These are phyloP conservation scores for Uloborus plumipes DNA, from an alignment of 2,888 invertebrate genomes.

Conservation along the genomic window DNA sequence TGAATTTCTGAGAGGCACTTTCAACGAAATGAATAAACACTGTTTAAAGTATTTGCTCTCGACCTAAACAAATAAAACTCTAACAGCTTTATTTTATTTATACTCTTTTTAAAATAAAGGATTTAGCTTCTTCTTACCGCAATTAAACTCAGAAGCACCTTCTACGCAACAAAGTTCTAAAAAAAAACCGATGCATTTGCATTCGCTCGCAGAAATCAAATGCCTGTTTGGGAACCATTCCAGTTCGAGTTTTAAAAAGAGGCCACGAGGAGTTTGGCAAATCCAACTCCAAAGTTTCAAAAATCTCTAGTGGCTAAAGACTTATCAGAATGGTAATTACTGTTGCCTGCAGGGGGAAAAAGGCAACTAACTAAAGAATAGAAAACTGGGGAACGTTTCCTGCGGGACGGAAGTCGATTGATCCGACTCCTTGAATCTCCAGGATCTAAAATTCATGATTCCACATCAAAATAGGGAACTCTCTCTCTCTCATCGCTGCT, in stretches of 20 bases:
- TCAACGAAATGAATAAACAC: too few species aligned
- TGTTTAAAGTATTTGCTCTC: too few species aligned
- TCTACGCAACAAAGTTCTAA: background rate
- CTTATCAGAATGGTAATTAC: constrained; percentile 62
- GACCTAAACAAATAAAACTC: too few species aligned
- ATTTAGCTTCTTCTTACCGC: too few species aligned
- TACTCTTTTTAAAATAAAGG: too few species aligned
- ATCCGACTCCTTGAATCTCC: constrained; percentile 31
- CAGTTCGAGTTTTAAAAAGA: constrained; percentile 42
- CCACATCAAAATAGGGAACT: constrained; percentile 48
- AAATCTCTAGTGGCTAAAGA: constrained; percentile 45
- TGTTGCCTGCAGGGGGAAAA: constrained; percentile 25
- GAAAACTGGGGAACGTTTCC: constrained; percentile 29
- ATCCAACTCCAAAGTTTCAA: constrained; percentile 24
- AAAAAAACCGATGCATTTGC: background rate
- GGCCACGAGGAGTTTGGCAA: constrained; percentile 17
- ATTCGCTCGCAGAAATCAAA: constrained; percentile 31
- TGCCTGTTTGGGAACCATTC: constrained; percentile 36
- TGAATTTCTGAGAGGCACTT: too few species aligned
- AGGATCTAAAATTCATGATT: constrained; percentile 58
- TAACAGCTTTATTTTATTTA: too few species aligned
- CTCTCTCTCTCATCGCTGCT: constrained; percentile 35
- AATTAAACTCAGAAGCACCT: too few species aligned
- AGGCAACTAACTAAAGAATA: constrained; percentile 48
- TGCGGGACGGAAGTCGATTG: constrained; percentile 47